Conservation (phyloP, 1,140 invertebrate genomes). For the Mamestra configurata region DNA sequence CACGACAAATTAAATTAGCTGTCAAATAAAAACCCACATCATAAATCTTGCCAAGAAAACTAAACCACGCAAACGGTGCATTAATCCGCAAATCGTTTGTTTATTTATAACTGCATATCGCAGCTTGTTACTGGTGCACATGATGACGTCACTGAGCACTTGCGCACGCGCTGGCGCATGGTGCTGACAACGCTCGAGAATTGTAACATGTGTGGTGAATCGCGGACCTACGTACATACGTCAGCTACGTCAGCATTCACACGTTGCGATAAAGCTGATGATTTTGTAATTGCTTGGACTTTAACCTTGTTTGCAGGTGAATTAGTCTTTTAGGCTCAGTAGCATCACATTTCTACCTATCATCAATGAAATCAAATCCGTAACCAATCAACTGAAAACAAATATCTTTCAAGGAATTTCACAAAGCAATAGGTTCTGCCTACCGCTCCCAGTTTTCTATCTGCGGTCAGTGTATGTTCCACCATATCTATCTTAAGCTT, state of each 20-base stretch:
- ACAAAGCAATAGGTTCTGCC: too few species aligned
- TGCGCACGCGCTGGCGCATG: conserved; percentile 10
- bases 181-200: conserved; percentile 8
- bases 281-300: neutral
- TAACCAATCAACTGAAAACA: too few species aligned
- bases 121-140: conserved; percentile 17
- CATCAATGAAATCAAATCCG: too few species aligned
- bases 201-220: conserved; percentile 6
- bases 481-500: neutral
- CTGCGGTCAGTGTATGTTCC: too few species aligned
- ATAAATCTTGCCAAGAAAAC: neutral
- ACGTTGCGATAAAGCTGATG: neutral
- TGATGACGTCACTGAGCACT: conserved; percentile 14
- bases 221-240: neutral
- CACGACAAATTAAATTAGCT: neutral
- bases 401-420: too few species aligned
- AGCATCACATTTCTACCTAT: too few species aligned
- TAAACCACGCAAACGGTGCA: neutral
- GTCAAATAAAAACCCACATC: neutral
- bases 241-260: neutral
- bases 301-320: neutral
- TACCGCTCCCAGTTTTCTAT: too few species aligned
- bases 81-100: conserved; percentile 22
- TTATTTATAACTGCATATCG: conserved; percentile 38
- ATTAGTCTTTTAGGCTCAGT: too few species aligned